Evolutionary conservation across 2,888 invertebrate genomes (phyloP), one percentile per base, ranked within the genome.

Genomic region (Eristalis arbustorum): DNA sequence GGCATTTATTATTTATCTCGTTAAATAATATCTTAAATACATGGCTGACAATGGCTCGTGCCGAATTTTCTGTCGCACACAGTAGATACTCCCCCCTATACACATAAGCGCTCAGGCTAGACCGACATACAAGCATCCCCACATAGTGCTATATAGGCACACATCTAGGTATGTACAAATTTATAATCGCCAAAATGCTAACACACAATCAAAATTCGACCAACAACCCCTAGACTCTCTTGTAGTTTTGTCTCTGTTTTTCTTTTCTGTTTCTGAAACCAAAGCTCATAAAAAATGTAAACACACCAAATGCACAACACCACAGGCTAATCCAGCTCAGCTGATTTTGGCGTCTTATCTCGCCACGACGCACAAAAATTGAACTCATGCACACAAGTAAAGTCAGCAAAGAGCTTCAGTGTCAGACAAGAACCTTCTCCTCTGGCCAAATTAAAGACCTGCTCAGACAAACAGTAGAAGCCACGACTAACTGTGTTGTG

Each of bases 301-400:
- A 78, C 78, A 78, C 59, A 14, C 56, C n/a, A 49, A 68, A 34
- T 64, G 22, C 31, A 63, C 22, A 75, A 40, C 25, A 74, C 14
- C 14, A 42, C 25, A 22, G 64, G 67, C 64, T 74, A 22, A 31
- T 37, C 37, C 49, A 37, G n/a, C 42, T 37, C 75, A 75, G 75
- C 75, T 81, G 75, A 69, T 75, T 81, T 75, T 75, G 18, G 69
- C 75, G 69, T 61, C 66, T 73, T 34, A 62, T 49, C 31, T 23
- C 22, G 72, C 67, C 73, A 74, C 80, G 63, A 64, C 40, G 34
- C 75, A 75, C 40, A 69, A 66, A 69, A 71, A 71, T 34, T 11
- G 18, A 56, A 56, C 18, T 34, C 56, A 34, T 42, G 18, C 11
- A 72, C 69, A 59, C 34, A 42, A 69, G 74, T 62, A 62, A 74